Percentiles rank a stretch among this genome's conserved stretches.
These are phyloP conservation scores for Perccottus glenii DNA, from an alignment of 2,113 vertebrate genomes.

Conservation along the genomic window DNA sequence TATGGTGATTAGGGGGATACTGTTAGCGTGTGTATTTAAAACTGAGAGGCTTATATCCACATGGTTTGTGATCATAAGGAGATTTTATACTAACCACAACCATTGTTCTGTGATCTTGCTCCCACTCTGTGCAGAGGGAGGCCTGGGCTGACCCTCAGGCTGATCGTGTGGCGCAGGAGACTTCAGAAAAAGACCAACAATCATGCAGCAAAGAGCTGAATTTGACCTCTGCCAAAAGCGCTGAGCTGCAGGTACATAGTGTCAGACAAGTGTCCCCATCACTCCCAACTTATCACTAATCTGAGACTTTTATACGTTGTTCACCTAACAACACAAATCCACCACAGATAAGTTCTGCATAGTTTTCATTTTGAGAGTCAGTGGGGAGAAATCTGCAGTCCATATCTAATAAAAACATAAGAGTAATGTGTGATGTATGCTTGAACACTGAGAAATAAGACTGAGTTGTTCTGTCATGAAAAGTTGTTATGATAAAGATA, in stretches of 20 bases:
- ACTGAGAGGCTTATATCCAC: constrained; percentile 24
- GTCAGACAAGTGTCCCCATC: constrained; percentile 47
- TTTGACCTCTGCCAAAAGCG: constrained; percentile 39
- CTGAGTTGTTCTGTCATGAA: not conserved
- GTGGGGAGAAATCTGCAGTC: constrained; percentile 20
- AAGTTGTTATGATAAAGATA: not conserved
- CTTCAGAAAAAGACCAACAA: constrained; percentile 16
- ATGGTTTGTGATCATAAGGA: constrained; percentile 33
- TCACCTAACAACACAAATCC: constrained; percentile 27
- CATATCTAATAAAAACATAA: constrained; percentile 1
- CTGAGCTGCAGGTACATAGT: constrained; percentile 69
- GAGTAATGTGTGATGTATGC: constrained; percentile 16
- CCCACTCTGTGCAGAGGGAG: constrained; percentile 38
- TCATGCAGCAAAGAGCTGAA: constrained; percentile 19
- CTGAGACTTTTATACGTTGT: constrained; percentile 26
- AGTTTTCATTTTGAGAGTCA: constrained; percentile 39
- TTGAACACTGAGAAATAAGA: constrained; percentile 24
- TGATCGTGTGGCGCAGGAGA: constrained; percentile 9
- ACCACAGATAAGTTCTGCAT: not conserved
- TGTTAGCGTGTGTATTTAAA: constrained; percentile 23
- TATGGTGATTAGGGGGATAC: constrained; percentile 36
- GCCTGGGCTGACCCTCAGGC: constrained; percentile 23
- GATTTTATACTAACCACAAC: constrained; percentile 33
- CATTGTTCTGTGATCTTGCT: constrained; percentile 41
- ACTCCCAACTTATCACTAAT: constrained; percentile 29